Conservation (phyloP, 2,888 invertebrate species). For the Monopis laevigella region DNA sequence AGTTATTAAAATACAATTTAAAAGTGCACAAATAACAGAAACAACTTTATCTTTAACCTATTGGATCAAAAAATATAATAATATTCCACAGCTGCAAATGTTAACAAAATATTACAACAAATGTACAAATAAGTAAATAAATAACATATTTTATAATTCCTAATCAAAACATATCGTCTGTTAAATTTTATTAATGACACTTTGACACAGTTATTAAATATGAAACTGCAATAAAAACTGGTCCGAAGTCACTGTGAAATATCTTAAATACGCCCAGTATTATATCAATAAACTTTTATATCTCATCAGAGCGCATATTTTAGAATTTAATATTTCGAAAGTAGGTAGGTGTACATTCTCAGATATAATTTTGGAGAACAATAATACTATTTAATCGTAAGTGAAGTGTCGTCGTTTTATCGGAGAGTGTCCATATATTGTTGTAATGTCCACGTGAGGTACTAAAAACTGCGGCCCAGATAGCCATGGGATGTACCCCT, state of each 20-base stretch:
- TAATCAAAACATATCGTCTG: too few relatives aligned
- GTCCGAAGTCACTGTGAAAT: conserved; percentile 27
- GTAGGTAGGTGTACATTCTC: conserved; percentile 20
- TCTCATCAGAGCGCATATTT: conserved; percentile 30
- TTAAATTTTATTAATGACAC: too few relatives aligned
- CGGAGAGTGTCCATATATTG: conserved; percentile 61
- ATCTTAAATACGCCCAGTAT: conserved; percentile 16
- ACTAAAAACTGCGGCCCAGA: conserved; percentile 54
- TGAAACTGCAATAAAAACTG: conserved; percentile 35
- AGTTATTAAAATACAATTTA: too few relatives aligned
- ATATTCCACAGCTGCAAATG: too few relatives aligned
- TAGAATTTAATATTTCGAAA: conserved; percentile 5
- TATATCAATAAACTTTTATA: conserved; percentile 53
- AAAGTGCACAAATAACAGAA: too few relatives aligned
- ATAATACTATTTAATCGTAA: conserved; percentile 61
- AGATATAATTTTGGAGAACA: conserved; percentile 30
- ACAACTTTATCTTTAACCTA: too few relatives aligned
- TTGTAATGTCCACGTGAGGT: conserved; percentile 42
- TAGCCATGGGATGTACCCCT: conserved; percentile 60
- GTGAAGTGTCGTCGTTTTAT: conserved; percentile 54
- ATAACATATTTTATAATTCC: too few relatives aligned
- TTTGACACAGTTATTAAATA: conserved; percentile 46
- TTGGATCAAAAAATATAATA: too few relatives aligned
- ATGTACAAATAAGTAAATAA: too few relatives aligned
- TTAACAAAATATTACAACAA: too few relatives aligned